phyloP scores from a whole-genome alignment of 2,113 vertebrate species.

The Chiloscyllium plagiosum region DNA sequence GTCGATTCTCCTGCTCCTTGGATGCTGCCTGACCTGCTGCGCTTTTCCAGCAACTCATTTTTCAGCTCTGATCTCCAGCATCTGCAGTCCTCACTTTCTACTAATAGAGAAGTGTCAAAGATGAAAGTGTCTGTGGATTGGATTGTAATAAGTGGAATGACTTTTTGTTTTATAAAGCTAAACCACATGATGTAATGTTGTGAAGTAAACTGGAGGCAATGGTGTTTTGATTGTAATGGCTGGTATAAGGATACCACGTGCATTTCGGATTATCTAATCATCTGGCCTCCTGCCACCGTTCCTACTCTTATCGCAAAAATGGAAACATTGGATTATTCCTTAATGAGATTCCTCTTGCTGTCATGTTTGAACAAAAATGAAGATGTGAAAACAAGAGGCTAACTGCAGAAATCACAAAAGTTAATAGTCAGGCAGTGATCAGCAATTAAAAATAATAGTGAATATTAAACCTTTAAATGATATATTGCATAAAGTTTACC shows the following conservation, averaged over 20 bases:
- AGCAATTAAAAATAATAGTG: neutral
- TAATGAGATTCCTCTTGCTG: neutral
- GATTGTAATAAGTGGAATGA: neutral
- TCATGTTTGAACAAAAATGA: neutral
- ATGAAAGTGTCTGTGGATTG: neutral
- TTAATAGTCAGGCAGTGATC: neutral
- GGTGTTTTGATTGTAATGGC: neutral
- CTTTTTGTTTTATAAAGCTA: neutral
- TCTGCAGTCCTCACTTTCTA: too few species aligned
- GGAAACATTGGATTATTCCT: neutral
- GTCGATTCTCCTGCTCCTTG: too few species aligned
- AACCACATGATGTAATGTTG: neutral
- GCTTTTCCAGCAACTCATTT: too few species aligned
- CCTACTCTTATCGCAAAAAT: neutral
- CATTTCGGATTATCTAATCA: neutral
- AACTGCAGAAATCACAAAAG: neutral
- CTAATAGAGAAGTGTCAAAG: neutral
- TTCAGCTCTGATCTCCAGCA: too few species aligned
- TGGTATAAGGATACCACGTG: neutral
- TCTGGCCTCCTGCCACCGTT: neutral
- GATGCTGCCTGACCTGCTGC: too few species aligned
- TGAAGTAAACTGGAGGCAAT: neutral
- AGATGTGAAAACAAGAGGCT: neutral
- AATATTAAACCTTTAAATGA: too few species aligned
- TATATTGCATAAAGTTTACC: too few species aligned